Conservation (phyloP, 2,797 vertebrate genomes). For the Avahi laniger region DNA sequence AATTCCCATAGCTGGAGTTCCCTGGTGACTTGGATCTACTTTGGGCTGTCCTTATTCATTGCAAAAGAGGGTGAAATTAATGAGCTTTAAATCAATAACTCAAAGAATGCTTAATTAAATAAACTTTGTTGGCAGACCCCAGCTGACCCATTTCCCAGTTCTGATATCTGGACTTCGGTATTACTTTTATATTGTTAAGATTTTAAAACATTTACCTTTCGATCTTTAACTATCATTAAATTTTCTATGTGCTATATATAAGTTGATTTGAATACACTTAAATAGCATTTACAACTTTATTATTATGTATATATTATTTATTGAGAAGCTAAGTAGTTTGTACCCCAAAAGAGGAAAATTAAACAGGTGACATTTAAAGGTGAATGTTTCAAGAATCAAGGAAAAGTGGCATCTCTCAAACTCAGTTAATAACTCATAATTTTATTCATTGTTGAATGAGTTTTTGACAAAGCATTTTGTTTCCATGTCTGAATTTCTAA, state of each 20-base stretch:
- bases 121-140: neutral
- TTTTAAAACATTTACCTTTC: neutral
- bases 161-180: neutral
- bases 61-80: neutral
- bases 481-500: constrained; percentile 41
- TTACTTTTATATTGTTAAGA: constrained; percentile 14
- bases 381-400: constrained; percentile 29
- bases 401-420: constrained; percentile 39
- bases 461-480: constrained; percentile 62
- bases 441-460: constrained; percentile 56
- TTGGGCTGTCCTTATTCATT: neutral
- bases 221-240: neutral
- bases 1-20: neutral
- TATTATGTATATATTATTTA: neutral
- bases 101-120: constrained; percentile 31
- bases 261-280: neutral
- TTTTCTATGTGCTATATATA: neutral
- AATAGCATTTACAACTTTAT: constrained; percentile 5
- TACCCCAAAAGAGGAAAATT: neutral
- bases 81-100: neutral
- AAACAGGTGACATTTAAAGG: constrained; percentile 45
- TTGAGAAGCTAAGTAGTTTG: neutral
- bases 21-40: neutral
- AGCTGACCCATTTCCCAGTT: neutral
- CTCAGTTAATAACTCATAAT: constrained; percentile 52